Conservation (phyloP, 2,113 vertebrate species). For the Pterophyllum scalare region DNA sequence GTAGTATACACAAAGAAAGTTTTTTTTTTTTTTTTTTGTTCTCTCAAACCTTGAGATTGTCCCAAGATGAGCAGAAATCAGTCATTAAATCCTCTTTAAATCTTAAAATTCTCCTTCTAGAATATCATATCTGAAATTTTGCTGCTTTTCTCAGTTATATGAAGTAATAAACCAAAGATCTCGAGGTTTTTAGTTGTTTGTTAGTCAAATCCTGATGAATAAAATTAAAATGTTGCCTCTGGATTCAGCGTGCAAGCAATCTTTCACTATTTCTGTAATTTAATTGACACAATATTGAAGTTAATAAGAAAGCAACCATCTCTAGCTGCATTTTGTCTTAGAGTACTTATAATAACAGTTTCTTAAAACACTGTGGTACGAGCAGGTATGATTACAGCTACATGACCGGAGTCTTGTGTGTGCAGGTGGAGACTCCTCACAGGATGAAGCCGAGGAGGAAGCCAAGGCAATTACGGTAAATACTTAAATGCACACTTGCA, state of each 20-base stretch:
- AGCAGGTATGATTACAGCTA: neutral
- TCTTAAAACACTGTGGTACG: neutral
- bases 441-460: slow-evolving; percentile 97
- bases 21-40: too few species aligned
- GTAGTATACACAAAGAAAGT: neutral
- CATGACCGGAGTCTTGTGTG: slow-evolving; percentile 35
- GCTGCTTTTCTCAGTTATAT: neutral
- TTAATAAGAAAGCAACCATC: too few species aligned
- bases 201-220: neutral
- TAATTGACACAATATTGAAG: too few species aligned
- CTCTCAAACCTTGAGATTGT: neutral
- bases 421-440: slow-evolving; percentile 95
- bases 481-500: neutral
- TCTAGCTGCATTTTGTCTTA: neutral
- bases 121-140: neutral
- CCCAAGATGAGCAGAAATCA: neutral
- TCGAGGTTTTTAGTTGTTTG: neutral
- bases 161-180: neutral
- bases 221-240: neutral
- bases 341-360: neutral
- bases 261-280: too few species aligned
- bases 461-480: slow-evolving; percentile 95
- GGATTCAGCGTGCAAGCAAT: too few species aligned
- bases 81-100: too few species aligned
- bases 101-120: neutral